Base-by-base conservation (phyloP, 2,797 vertebrate species). In the Podarcis lilfordi region DNA sequence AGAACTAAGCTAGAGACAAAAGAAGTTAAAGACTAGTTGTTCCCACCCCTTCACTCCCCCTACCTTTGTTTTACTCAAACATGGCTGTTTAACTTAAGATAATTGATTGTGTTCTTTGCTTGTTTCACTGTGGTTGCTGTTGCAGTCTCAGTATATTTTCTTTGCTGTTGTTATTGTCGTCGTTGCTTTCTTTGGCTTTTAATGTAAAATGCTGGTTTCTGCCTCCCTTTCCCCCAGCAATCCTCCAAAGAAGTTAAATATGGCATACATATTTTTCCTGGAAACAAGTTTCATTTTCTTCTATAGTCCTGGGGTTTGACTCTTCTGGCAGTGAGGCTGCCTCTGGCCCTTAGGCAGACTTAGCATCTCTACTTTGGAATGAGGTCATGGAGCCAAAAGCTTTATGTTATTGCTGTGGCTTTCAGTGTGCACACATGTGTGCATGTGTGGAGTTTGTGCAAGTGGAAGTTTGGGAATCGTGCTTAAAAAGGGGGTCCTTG, bases 1-100 rank as follows among this genome's bases (percentile, higher is more conserved):
- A 87, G 89, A 88, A 64, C 68, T 78, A 78, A 93, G 68, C 69
- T 71, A 92, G 87, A 91, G 84, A 91, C 89, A 84, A 93, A 94
- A 94, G 91, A 82, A 95, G 78, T 80, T 50, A 78, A 50, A 32
- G 29, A 1, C 50, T 37, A 29, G 23, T 90, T 78, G n/a, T 74
- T 43, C 23, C 45, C 75, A 40, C 78, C 71, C 5, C 80, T 75
- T n/a, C 80, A 74, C 86, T 77, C 75, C 45, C 45, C 88, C 64
- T 78, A 29, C 29, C 43, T 69, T 89, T 84, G 50, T 82, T 91
- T 92, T 92, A 64, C 84, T 91, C 87, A 27, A 82, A 2, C 75
- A 25, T 1, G 77, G 80, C 78, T 8, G 80, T 85, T 59, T 89
- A 82, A 32, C 82, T 84, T 89, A 80, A 92, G 69, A 90, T 81